These are phyloP conservation scores for Narcine bancroftii DNA, from an alignment of 2,113 vertebrate species.

Conservation along the genomic window DNA sequence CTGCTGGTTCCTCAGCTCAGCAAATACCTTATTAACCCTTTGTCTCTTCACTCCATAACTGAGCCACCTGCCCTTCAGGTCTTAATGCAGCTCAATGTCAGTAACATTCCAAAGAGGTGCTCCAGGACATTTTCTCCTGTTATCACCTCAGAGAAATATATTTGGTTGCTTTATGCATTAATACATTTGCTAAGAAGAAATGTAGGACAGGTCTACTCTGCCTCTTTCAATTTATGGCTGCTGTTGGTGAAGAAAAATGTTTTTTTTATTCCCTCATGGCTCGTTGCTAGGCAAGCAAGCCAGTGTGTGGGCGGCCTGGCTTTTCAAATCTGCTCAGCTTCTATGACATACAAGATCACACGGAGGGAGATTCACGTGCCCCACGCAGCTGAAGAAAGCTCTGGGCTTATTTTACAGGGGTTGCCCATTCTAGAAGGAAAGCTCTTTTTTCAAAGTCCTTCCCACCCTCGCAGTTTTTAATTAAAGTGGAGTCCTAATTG, in stretches of 20 bases:
- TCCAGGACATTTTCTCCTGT: background rate
- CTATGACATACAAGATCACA: background rate
- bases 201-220: slow-evolving; percentile 16
- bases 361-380: background rate
- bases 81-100: background rate
- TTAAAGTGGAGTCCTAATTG: background rate
- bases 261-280: background rate
- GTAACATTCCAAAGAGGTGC: too few species aligned
- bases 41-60: background rate
- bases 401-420: background rate
- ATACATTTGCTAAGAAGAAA: background rate
- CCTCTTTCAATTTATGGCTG: slow-evolving; percentile 2
- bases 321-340: slow-evolving; percentile 20
- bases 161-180: background rate
- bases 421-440: background rate
- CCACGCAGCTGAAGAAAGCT: background rate
- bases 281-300: slow-evolving; percentile 24
- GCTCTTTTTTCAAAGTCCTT: background rate
- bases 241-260: background rate
- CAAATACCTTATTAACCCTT: background rate
- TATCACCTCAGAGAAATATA: background rate
- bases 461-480: background rate
- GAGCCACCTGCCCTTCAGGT: background rate
- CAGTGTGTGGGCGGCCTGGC: slow-evolving; percentile 25
- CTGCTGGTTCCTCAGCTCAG: background rate